Evolutionary conservation across 2,113 vertebrate species (phyloP).

Genomic region (Brienomyrus longianalis): DNA sequence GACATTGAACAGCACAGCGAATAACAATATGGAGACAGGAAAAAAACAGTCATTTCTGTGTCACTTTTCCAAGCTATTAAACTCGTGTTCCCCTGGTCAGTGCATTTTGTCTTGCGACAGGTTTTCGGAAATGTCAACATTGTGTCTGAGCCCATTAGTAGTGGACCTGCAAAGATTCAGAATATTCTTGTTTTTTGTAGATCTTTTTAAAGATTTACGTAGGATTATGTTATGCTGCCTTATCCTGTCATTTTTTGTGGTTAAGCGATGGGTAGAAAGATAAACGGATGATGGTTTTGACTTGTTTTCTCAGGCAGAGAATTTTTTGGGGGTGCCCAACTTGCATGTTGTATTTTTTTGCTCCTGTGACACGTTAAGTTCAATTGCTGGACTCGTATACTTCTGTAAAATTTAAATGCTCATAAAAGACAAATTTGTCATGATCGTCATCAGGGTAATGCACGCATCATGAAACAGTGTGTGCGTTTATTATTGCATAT

Average conservation of each 20-base stretch:
- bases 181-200: not conserved
- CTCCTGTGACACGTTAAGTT: not conserved
- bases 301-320: not conserved
- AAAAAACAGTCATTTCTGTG: not conserved
- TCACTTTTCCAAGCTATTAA: slow-evolving; percentile 16
- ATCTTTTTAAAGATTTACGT: not conserved
- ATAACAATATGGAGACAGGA: not conserved
- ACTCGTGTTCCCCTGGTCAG: not conserved
- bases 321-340: not conserved
- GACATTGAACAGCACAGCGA: not conserved
- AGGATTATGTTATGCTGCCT: not conserved
- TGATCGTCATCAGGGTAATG: not conserved
- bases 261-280: not conserved
- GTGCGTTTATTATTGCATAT: not conserved
- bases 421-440: not conserved
- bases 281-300: not conserved
- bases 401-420: not conserved
- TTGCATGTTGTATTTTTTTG: not conserved
- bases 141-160: slow-evolving; percentile 26
- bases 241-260: not conserved
- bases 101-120: not conserved
- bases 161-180: slow-evolving; percentile 3
- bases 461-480: not conserved
- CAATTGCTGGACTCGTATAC: not conserved
- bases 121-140: slow-evolving; percentile 20